Evolutionary conservation across 1,140 invertebrate species (phyloP).

Genomic region (Drosophila chauvacae): DNA sequence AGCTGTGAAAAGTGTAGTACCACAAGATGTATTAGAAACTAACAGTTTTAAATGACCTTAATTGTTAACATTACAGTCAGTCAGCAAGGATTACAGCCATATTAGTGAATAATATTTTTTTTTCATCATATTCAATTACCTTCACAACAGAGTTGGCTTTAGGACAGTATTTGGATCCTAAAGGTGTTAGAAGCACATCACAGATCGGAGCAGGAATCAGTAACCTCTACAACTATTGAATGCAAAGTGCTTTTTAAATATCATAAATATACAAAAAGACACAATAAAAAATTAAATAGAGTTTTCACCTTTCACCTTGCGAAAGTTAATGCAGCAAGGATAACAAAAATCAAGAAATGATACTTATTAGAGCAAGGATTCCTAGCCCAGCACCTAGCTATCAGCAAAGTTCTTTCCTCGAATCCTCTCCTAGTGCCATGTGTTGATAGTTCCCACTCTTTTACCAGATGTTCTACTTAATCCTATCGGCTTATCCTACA

Average conservation of each 20-base stretch:
- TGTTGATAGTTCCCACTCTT: neutral
- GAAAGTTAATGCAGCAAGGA: neutral
- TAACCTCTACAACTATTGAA: too few relatives aligned
- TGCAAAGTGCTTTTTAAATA: too few relatives aligned
- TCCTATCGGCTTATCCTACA: slow-evolving; percentile 22
- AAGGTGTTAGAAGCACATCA: too few relatives aligned
- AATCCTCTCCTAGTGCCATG: neutral
- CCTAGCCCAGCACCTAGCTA: too few relatives aligned
- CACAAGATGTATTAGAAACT: neutral
- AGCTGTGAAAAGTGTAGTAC: slow-evolving; percentile 2
- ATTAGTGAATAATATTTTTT: too few relatives aligned
- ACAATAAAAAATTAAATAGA: too few relatives aligned
- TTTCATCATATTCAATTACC: too few relatives aligned
- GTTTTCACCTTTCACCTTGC: neutral
- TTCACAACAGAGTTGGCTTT: too few relatives aligned
- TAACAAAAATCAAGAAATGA: neutral
- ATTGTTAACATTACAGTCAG: neutral
- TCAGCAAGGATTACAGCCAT: neutral
- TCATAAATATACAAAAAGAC: too few relatives aligned
- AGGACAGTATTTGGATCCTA: too few relatives aligned
- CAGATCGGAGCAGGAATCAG: too few relatives aligned
- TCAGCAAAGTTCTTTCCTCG: neutral
- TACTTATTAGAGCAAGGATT: neutral
- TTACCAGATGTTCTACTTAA: slow-evolving; percentile 6
- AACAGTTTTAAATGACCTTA: neutral